phyloP scores from a whole-genome alignment of 64 coral and sea anemone species.

The Montipora sp. region DNA sequence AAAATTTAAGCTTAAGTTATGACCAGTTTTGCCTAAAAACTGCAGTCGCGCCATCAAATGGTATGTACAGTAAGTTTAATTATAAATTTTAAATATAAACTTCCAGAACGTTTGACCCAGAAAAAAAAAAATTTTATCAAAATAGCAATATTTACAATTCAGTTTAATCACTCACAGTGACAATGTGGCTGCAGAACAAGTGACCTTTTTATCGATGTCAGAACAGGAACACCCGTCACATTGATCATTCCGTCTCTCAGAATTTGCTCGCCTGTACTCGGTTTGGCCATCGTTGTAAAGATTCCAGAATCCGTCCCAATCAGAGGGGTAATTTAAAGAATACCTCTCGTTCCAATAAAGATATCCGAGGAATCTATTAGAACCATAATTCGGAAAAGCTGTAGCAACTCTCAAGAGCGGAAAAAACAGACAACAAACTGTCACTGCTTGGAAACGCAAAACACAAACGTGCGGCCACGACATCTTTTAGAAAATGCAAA shows the following conservation, averaged over 20 bases:
- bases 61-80: too few species aligned
- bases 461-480: neutral
- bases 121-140: neutral
- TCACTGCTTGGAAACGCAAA: neutral
- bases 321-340: slow-evolving; percentile 29
- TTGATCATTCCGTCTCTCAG: neutral
- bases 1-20: too few species aligned
- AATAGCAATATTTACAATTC: neutral
- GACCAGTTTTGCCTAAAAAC: too few species aligned
- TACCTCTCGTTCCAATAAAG: slow-evolving; percentile 79
- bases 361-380: slow-evolving; percentile 41
- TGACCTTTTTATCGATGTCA: slow-evolving; percentile 14
- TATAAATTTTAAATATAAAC: neutral
- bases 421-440: slow-evolving; percentile 29
- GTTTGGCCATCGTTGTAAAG: neutral
- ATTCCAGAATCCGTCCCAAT: slow-evolving; percentile 95
- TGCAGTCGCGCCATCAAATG: too few species aligned
- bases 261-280: slow-evolving; percentile 41
- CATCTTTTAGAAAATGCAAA: neutral
- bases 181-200: slow-evolving; percentile 41
- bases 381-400: slow-evolving; percentile 7
- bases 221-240: slow-evolving; percentile 47
- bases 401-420: neutral
- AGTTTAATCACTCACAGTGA: slow-evolving; percentile 30
- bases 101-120: too few species aligned